Evolutionary conservation across 2,888 invertebrate species (phyloP).

Genomic region (Drosophila paramelanica): DNA sequence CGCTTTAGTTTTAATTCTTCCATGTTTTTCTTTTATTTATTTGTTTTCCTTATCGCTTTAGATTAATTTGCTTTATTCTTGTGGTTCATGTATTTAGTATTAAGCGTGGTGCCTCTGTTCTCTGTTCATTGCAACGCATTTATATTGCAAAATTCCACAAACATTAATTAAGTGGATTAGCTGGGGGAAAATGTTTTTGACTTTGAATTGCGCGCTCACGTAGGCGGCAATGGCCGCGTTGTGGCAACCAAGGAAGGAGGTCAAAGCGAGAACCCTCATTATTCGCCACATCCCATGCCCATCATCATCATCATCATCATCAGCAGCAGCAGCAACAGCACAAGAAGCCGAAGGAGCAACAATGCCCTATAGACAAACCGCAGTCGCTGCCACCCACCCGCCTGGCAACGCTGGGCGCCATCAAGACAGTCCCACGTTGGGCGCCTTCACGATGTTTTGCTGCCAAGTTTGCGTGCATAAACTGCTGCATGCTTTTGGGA

Average conservation of each 20-base stretch:
- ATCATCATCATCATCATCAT: conserved; percentile 26
- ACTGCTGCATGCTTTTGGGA: conserved; percentile 75
- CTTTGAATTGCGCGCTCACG: conserved; percentile 41
- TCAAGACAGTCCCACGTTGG: conserved; percentile 1
- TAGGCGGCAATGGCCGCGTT: conserved; percentile 3
- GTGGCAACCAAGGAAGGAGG: background rate
- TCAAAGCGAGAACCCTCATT: conserved; percentile 13
- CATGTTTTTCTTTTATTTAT: background rate
- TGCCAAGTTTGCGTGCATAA: conserved; percentile 69
- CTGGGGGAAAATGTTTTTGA: conserved; percentile 48
- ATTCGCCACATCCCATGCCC: conserved; percentile 18
- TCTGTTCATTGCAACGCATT: conserved; percentile 48
- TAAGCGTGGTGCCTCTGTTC: conserved; percentile 27
- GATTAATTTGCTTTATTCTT: conserved; percentile 17
- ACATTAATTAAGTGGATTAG: conserved; percentile 67
- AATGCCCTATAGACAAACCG: conserved; percentile 25
- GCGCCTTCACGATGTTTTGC: conserved; percentile 49
- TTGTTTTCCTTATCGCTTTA: background rate
- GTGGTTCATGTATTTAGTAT: conserved; percentile 17
- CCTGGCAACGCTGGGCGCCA: background rate
- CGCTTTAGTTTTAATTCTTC: background rate
- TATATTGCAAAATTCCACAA: conserved; percentile 59
- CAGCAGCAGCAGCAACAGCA: background rate
- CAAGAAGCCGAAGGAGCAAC: conserved; percentile 7
- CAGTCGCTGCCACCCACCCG: background rate